Evolutionary conservation across 2,888 invertebrate species (phyloP).

Genomic region (Ecliptopera silaceata): DNA sequence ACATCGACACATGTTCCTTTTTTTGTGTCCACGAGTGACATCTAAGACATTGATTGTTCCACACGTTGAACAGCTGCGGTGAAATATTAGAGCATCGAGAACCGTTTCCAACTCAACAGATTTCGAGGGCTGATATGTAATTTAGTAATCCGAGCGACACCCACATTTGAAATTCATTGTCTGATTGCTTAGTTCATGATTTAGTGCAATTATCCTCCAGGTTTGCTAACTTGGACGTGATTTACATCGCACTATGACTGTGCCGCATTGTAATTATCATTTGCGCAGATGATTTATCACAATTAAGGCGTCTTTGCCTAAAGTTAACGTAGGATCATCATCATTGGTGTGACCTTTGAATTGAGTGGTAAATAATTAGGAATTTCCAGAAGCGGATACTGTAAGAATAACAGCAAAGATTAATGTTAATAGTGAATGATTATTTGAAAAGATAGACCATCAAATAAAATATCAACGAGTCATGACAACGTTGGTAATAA

Average conservation of each 20-base stretch:
- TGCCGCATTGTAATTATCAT: conserved; percentile 61
- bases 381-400: conserved; percentile 41
- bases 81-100: conserved; percentile 61
- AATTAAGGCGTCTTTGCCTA: conserved; percentile 57
- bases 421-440: conserved; percentile 21
- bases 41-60: conserved; percentile 66
- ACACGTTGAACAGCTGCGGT: conserved; percentile 63
- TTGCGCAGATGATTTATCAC: conserved; percentile 67
- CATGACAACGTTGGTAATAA: background rate
- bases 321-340: conserved; percentile 53
- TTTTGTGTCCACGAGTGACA: conserved; percentile 60
- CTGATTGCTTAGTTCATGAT: conserved; percentile 69
- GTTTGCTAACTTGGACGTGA: conserved; percentile 65
- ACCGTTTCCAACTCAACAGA: conserved; percentile 52
- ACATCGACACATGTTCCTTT: conserved; percentile 68
- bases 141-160: conserved; percentile 67
- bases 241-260: conserved; percentile 59
- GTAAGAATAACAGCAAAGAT: conserved; percentile 27
- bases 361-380: conserved; percentile 44
- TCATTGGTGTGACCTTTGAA: conserved; percentile 58
- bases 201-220: conserved; percentile 68
- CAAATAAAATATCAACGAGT: background rate
- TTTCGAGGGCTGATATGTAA: conserved; percentile 64
- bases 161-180: conserved; percentile 69
- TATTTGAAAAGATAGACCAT: background rate